These are phyloP conservation scores for Scolanthus callimorphus DNA, from an alignment of 92 coral and sea anemone species.

Conservation along the genomic window DNA sequence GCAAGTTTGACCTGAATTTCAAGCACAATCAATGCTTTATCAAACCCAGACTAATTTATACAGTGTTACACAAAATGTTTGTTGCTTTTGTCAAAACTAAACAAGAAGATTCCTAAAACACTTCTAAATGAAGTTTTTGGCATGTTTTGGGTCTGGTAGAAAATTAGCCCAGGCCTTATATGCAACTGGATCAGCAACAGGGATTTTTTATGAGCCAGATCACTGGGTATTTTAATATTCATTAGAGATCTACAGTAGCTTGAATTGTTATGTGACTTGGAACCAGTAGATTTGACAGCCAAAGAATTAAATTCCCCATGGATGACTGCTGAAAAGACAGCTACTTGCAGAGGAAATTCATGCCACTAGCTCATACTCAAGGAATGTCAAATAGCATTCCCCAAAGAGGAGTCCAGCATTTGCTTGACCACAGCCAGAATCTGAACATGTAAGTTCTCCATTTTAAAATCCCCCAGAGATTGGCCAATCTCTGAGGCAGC, in stretches of 20 bases:
- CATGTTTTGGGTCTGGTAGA: background rate
- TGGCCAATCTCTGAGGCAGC: too few relatives aligned
- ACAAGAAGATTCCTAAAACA: background rate
- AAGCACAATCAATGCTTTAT: background rate
- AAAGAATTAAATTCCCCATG: constrained; percentile 1
- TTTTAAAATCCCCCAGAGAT: background rate
- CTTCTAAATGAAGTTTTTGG: background rate
- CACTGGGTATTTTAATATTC: constrained; percentile 40
- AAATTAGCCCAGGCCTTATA: background rate
- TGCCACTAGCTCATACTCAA: too few relatives aligned
- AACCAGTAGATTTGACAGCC: constrained; percentile 33
- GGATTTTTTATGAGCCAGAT: too few relatives aligned
- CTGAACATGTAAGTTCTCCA: background rate
- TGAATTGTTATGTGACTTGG: constrained; percentile 21
- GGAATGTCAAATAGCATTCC: too few relatives aligned
- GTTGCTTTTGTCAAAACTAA: background rate
- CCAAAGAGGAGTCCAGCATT: background rate
- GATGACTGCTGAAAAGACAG: background rate
- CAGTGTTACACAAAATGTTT: background rate
- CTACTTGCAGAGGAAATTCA: too few relatives aligned
- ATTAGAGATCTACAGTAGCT: constrained; percentile 9
- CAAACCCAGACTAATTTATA: background rate
- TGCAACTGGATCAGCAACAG: background rate
- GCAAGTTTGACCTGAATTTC: background rate
- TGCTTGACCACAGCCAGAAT: background rate